Evolutionary conservation across 2,888 invertebrate genomes (phyloP).

Genomic region (Sarcophaga variegata): DNA sequence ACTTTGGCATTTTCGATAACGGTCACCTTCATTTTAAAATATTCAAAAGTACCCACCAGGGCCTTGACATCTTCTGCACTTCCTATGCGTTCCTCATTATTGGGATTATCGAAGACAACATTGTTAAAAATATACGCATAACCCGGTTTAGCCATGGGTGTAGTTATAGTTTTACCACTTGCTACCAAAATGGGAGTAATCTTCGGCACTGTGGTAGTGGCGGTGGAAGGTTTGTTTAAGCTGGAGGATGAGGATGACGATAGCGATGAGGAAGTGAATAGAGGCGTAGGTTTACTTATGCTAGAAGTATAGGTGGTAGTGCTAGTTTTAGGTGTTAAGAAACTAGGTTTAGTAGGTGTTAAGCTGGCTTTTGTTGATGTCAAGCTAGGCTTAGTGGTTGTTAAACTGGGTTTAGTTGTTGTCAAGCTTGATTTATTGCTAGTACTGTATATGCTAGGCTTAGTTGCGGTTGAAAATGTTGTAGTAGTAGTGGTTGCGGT

Average conservation of each 20-base stretch:
- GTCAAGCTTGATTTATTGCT: background rate
- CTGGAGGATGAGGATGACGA: constrained; percentile 4
- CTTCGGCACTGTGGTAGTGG: constrained; percentile 31
- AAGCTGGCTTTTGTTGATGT: too few relatives aligned
- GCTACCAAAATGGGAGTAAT: constrained; percentile 44
- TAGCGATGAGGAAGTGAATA: constrained; percentile 54
- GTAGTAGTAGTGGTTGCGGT: background rate
- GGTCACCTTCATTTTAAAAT: constrained; percentile 76
- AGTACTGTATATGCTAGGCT: constrained; percentile 35
- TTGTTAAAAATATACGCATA: constrained; percentile 79
- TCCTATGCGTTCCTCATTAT: constrained; percentile 76
- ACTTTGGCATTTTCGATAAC: constrained; percentile 76
- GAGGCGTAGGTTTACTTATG: constrained; percentile 65
- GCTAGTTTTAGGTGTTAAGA: constrained; percentile 24
- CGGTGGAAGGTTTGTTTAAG: constrained; percentile 41
- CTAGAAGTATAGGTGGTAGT: constrained; percentile 12
- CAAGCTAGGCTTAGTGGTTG: background rate
- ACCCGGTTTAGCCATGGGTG: constrained; percentile 74
- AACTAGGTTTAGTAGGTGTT: too few relatives aligned
- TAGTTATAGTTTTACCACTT: constrained; percentile 39
- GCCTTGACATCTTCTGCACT: constrained; percentile 77
- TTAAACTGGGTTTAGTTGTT: background rate
- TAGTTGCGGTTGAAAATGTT: constrained; percentile 26
- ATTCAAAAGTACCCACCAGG: constrained; percentile 74
- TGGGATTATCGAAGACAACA: constrained; percentile 76